Evolutionary conservation across 2,888 invertebrate genomes (phyloP).

Genomic region (Mesorhabditis belari): DNA sequence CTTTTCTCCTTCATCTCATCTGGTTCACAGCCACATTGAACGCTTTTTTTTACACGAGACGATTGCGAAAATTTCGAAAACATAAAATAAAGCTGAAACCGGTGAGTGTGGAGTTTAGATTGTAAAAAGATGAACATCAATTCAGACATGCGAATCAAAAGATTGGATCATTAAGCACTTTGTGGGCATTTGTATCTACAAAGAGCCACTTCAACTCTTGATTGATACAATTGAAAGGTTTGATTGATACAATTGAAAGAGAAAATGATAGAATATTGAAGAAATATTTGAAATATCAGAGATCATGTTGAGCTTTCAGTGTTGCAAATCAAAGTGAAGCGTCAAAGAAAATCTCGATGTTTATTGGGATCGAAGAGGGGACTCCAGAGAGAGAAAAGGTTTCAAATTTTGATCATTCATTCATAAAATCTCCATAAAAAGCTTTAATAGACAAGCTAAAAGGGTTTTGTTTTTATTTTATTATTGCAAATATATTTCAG

Average conservation of each 20-base stretch:
- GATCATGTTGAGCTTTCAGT: background rate
- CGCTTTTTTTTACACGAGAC: background rate
- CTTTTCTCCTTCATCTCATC: background rate
- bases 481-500: no score
- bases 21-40: background rate
- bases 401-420: no score
- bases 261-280: no score
- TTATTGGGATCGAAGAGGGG: slow-evolving; percentile 8
- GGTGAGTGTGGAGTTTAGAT: background rate
- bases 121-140: background rate
- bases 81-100: background rate
- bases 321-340: slow-evolving; percentile 1
- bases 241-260: background rate
- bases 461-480: no score
- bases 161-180: background rate
- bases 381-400: slow-evolving; percentile 2
- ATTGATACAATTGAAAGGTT: background rate
- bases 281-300: background rate
- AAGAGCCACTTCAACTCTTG: slow-evolving; percentile 3
- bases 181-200: slow-evolving; percentile 5
- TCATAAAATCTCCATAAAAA: no score
- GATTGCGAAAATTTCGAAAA: background rate
- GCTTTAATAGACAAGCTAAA: no score
- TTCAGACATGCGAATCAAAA: background rate
- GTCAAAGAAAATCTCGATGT: background rate